Percentiles rank a stretch among this genome's conserved stretches.
phyloP scores from a whole-genome alignment of 1,140 invertebrate species.

The Riptortus pedestris region DNA sequence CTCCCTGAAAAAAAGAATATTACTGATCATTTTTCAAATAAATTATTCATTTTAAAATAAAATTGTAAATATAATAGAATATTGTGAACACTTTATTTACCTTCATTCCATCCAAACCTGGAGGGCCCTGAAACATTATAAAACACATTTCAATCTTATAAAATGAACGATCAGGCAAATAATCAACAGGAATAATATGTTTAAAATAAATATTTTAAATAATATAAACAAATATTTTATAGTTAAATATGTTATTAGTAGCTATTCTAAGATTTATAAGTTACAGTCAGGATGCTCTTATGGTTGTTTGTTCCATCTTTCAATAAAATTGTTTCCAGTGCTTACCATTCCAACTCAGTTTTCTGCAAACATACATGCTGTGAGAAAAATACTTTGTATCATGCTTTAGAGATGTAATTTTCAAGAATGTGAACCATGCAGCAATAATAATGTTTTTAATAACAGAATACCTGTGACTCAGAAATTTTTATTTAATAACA shows the following conservation, averaged over 20 bases:
- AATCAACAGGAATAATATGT: no score
- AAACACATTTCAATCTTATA: no score
- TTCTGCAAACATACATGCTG: constrained; percentile 34
- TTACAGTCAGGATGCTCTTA: no score
- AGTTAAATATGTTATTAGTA: no score
- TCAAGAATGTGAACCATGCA: neutral
- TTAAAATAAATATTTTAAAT: no score
- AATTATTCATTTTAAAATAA: neutral
- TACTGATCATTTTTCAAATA: neutral
- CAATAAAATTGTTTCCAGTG: neutral
- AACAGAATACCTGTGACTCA: neutral
- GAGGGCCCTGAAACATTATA: constrained; percentile 49
- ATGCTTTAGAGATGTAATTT: neutral
- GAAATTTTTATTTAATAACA: no score
- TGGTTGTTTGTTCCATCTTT: no score
- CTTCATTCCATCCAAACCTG: constrained; percentile 63
- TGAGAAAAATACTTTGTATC: constrained; percentile 12
- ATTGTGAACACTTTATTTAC: constrained; percentile 38
- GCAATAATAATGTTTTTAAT: neutral
- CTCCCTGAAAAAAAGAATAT: constrained; percentile 53
- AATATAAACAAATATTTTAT: no score
- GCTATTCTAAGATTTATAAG: no score
- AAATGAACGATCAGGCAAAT: no score
- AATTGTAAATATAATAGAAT: constrained; percentile 3
- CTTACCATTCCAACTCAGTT: neutral